phyloP scores from a whole-genome alignment of 2,797 vertebrate species.

The Echiichthys vipera region DNA sequence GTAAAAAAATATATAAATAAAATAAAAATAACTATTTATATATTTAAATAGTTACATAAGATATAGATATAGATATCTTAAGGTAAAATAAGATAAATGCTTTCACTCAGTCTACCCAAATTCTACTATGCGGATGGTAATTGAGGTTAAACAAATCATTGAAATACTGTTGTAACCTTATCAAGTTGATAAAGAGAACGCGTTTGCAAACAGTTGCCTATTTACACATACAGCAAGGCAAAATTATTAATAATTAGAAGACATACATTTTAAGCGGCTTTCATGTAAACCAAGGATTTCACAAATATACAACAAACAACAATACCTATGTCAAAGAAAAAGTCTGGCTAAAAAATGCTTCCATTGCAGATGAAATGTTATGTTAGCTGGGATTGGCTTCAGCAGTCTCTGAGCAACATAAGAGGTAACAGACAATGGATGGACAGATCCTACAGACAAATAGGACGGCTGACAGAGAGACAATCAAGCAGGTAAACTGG shows the following conservation, averaged over 20 bases:
- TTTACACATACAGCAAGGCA: neutral
- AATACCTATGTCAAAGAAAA: too few species aligned
- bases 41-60: too few species aligned
- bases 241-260: neutral
- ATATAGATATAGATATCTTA: too few species aligned
- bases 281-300: neutral
- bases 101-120: neutral
- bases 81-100: neutral
- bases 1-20: too few species aligned
- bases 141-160: too few species aligned
- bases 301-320: neutral
- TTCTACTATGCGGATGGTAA: neutral
- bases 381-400: too few species aligned
- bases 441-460: neutral
- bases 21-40: too few species aligned
- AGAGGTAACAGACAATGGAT: too few species aligned
- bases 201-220: neutral
- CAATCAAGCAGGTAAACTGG: constrained; percentile 8
- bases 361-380: too few species aligned
- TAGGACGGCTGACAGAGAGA: neutral
- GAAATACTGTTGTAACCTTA: neutral
- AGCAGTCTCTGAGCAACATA: too few species aligned
- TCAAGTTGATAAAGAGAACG: neutral
- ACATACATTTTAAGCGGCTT: neutral
- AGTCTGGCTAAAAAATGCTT: too few species aligned